Conservation (phyloP, 92 coral and sea anemone genomes). For the Epizoanthus stellaris region DNA sequence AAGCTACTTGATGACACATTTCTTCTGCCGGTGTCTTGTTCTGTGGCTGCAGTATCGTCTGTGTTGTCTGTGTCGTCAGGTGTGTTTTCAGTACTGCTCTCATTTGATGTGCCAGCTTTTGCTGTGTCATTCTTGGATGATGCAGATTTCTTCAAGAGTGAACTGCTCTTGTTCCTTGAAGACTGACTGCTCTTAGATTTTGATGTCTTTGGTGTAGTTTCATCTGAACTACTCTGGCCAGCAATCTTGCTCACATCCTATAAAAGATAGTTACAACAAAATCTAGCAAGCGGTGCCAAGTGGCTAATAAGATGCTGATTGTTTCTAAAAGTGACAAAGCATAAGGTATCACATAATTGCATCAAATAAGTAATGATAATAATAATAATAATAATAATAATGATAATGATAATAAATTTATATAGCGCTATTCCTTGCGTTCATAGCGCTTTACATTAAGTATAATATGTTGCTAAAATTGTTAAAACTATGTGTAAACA, state of each 20-base stretch:
- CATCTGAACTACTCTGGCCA: background rate
- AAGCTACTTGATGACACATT: background rate
- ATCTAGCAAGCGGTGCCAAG: too few relatives aligned
- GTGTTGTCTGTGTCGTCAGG: background rate
- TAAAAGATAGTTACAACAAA: too few relatives aligned
- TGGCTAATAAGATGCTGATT: too few relatives aligned
- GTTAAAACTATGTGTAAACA: too few relatives aligned
- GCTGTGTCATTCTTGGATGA: slow-evolving; percentile 21
- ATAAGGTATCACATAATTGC: too few relatives aligned
- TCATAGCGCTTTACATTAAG: too few relatives aligned
- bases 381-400: too few relatives aligned
- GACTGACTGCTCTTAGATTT: background rate
- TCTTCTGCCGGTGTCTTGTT: background rate
- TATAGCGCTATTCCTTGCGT: too few relatives aligned
- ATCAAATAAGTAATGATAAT: too few relatives aligned
- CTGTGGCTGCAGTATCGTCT: background rate
- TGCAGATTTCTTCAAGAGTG: background rate
- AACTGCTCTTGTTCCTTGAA: slow-evolving; percentile 5
- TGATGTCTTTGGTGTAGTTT: slow-evolving; percentile 14
- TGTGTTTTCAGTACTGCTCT: slow-evolving; percentile 11
- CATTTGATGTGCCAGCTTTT: background rate
- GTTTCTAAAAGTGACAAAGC: too few relatives aligned
- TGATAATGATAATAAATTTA: too few relatives aligned
- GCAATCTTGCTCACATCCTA: background rate
- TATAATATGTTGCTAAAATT: too few relatives aligned